Evolutionary conservation across 2,888 invertebrate species (phyloP).

Genomic region (Anaspis maculata): DNA sequence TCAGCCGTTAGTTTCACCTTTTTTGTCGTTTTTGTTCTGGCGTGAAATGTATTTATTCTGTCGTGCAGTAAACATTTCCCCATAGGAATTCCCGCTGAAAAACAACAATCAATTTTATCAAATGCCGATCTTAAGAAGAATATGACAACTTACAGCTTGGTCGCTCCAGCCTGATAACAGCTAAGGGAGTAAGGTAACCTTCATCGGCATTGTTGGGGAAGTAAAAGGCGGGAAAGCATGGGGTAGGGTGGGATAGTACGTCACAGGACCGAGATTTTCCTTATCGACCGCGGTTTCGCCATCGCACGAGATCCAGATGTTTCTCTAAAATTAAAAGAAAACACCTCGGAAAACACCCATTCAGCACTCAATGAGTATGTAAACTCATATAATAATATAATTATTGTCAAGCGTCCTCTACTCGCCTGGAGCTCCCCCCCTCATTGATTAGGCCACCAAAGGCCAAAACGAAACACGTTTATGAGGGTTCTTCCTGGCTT

Average conservation of each 20-base stretch:
- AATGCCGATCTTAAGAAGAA: background rate
- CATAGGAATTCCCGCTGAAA: conserved; percentile 51
- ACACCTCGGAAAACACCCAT: no score
- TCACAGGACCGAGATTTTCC: conserved; percentile 81
- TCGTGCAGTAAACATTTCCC: no score
- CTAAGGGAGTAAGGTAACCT: conserved; percentile 81
- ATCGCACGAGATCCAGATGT: conserved; percentile 87
- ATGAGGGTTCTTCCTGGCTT: no score
- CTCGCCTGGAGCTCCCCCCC: no score
- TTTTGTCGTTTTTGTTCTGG: no score
- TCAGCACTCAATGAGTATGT: no score
- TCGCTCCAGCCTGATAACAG: conserved; percentile 76
- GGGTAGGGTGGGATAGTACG: conserved; percentile 60
- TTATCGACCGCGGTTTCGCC: conserved; percentile 90
- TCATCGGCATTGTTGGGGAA: conserved; percentile 82
- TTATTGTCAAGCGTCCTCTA: no score
- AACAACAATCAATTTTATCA: conserved; percentile 4
- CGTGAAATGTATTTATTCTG: no score
- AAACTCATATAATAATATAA: no score
- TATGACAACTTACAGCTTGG: conserved; percentile 62
- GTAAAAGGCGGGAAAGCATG: conserved; percentile 80
- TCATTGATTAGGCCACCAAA: no score
- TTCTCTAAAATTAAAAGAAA: conserved; percentile 38
- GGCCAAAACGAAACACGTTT: no score
- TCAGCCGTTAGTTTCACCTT: no score